Evolutionary conservation across 2,888 invertebrate species (phyloP).

Genomic region (Drymonia ruficornis): DNA sequence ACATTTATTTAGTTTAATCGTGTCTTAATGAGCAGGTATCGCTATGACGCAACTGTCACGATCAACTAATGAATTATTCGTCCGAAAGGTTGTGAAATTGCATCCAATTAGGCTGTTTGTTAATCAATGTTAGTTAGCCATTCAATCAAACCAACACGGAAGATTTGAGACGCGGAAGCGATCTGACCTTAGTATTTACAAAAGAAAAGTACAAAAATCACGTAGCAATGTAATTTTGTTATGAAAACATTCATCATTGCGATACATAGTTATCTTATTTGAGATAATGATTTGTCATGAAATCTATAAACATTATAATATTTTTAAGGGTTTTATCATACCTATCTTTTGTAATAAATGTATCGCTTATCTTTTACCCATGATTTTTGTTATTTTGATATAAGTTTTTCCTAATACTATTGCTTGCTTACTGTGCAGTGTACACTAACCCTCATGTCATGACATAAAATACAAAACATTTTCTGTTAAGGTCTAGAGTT

Average conservation of each 20-base stretch:
- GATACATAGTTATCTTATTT: conserved; percentile 33
- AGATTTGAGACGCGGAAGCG: conserved; percentile 51
- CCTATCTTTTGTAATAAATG: not conserved
- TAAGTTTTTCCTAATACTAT: too few species aligned
- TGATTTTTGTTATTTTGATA: too few species aligned
- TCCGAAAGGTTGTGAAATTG: not conserved
- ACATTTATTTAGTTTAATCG: too few species aligned
- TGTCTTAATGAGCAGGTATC: not conserved
- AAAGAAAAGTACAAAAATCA: conserved; percentile 49
- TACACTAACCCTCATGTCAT: too few species aligned
- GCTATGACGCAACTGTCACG: not conserved
- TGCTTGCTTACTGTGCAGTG: too few species aligned
- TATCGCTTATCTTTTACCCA: too few species aligned
- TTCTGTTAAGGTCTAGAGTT: too few species aligned
- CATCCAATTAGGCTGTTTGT: conserved; percentile 2
- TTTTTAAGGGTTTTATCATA: not conserved
- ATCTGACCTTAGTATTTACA: conserved; percentile 45
- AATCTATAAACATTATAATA: conserved; percentile 6
- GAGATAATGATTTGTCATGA: conserved; percentile 29
- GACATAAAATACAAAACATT: too few species aligned
- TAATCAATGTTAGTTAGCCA: conserved; percentile 20
- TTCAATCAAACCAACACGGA: conserved; percentile 40
- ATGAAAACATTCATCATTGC: conserved; percentile 32
- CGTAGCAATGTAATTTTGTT: conserved; percentile 45
- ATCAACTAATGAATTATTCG: not conserved